Evolutionary conservation across 2,888 invertebrate species (phyloP), one percentile per base, ranked within the genome.

Genomic region (Spodoptera picta): DNA sequence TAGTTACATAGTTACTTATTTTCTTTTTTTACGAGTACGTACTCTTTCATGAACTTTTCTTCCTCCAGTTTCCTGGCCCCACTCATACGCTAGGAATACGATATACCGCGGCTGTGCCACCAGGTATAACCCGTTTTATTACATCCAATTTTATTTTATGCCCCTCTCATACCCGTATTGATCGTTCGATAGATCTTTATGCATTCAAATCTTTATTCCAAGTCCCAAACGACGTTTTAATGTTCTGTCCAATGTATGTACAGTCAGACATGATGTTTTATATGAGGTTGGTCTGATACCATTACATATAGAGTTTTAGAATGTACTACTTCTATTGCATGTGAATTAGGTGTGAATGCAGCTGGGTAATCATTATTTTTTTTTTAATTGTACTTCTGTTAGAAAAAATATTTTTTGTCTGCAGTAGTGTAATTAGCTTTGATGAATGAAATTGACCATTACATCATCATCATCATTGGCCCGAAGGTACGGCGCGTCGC

Each of bases 131-230:
- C 86, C 79, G 83, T 89, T 92, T 92, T 92, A 92, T 90, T 88
- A 87, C 90, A 87, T 85, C 86, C 90, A 90, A 92, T 92, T 92
- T 91, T 90, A 90, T 92, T 91, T 92, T 90, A 91, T 88, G 77
- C 74, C 81, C 82, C 81, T 82, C 86, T 87, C 84, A 85, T 88
- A 83, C 84, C 82, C 82, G 69, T 79, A 88, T 86, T 84, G 86
- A 89, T 86, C 84, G 86, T 74, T 79, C 73, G 79, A 84, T 86
- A 84, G 86, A 87, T 87, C 87, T 85, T 83, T 83, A 87, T 84
- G 83, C 83, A 84, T 84, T 83, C 84, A 87, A 87, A 87, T 88
- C 86, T 86, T 89, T 87, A 86, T 89, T 84, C 81, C 80, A 79
- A 75, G 79, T 80, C 72, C 74, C 79, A 79, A 85, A 87, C 80